These are phyloP conservation scores for Orthosia incerta DNA, from an alignment of 2,888 invertebrate genomes.

Conservation along the genomic window DNA sequence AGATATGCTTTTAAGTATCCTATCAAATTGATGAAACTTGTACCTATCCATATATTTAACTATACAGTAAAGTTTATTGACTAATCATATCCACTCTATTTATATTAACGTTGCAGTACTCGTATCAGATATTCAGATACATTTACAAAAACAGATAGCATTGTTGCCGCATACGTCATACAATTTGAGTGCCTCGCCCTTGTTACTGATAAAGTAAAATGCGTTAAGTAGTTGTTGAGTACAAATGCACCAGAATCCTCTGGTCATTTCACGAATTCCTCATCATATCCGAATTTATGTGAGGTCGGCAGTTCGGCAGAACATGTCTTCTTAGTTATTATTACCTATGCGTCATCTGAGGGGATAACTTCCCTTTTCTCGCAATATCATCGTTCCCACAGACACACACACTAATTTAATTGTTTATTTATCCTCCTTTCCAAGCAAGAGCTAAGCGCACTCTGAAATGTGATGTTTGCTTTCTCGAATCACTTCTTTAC, in stretches of 20 bases:
- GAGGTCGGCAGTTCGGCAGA: neutral
- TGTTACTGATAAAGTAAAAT: slow-evolving; percentile 30
- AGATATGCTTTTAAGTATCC: slow-evolving; percentile 27
- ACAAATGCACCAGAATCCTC: neutral
- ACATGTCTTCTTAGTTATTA: neutral
- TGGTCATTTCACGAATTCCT: neutral
- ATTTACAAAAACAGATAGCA: slow-evolving; percentile 31
- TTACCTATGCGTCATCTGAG: neutral
- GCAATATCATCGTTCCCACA: neutral
- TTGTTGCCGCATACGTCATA: neutral
- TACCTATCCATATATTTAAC: neutral
- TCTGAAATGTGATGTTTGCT: neutral
- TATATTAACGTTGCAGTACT: slow-evolving; percentile 18
- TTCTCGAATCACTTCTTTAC: neutral
- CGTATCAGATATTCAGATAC: neutral
- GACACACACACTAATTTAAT: too few relatives aligned
- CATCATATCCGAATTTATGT: neutral
- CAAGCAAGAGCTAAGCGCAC: neutral
- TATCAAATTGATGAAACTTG: slow-evolving; percentile 31
- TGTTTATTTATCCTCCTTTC: too few relatives aligned
- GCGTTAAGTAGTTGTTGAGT: neutral
- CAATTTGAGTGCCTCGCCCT: slow-evolving; percentile 11
- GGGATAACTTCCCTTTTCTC: neutral
- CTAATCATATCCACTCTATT: neutral
- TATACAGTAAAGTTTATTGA: neutral